phyloP scores from a whole-genome alignment of 2,888 invertebrate genomes.

The Rotaria magnacalcarata region DNA sequence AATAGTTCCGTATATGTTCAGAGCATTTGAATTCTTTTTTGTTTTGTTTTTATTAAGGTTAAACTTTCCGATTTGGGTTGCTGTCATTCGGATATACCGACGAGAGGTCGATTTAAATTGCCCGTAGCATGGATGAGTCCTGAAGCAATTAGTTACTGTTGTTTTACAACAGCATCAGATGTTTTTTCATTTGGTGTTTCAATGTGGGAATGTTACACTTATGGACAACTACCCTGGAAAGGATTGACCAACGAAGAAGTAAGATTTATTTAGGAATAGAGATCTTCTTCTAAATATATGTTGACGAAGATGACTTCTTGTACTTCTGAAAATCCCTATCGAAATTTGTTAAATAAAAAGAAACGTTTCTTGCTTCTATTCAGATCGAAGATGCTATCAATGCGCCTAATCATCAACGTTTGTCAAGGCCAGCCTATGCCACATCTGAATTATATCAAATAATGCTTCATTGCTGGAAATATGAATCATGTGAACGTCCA shows the following conservation, averaged over 20 bases:
- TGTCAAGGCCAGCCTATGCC: conserved; percentile 2
- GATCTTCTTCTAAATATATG: too few relatives aligned
- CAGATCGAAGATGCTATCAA: background rate
- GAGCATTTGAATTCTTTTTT: too few relatives aligned
- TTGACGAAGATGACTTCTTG: background rate
- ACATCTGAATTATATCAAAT: conserved; percentile 13
- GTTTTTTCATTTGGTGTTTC: conserved; percentile 19
- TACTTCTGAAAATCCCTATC: background rate
- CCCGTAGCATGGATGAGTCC: conserved; percentile 13
- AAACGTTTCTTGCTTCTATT: background rate
- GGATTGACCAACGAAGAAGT: background rate
- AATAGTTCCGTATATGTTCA: too few relatives aligned
- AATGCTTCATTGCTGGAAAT: conserved; percentile 15
- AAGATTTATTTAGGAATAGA: background rate
- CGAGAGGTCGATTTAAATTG: background rate
- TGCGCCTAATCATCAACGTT: conserved; percentile 14
- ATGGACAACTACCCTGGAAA: conserved; percentile 12
- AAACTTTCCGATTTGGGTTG: background rate
- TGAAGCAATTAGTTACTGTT: background rate
- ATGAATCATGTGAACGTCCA: conserved; percentile 28
- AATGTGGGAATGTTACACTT: background rate
- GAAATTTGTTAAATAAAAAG: background rate
- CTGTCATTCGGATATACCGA: background rate
- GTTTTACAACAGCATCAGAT: conserved; percentile 14
- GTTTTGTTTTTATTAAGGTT: background rate